Evolutionary conservation across 2,113 vertebrate species (phyloP), one percentile per base, ranked within the genome.

Genomic region (Tinamus guttatus): DNA sequence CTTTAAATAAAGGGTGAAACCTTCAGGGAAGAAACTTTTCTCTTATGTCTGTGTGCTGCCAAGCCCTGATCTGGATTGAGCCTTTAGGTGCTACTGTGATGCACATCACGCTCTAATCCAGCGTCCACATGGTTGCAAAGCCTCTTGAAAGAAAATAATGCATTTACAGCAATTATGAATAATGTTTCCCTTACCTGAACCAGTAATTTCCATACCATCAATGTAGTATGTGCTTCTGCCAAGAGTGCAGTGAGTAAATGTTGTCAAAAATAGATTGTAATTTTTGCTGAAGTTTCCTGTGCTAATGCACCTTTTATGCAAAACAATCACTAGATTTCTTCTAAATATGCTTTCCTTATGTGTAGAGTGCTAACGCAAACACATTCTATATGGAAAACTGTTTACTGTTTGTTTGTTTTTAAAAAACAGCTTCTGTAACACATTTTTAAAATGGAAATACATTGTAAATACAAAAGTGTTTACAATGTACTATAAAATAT

Each of bases 381-480:
- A 56, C 22, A 56, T 60, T 83, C 54, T 38, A 24, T 76, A 54
- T 11, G 47, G 34, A 64, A 90, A 95, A 77, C 30, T 54, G 41
- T 97, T 89, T 94, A 63, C 54, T 74, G 9, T 76, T 90, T 28
- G 32, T 25, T 94, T 94, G 83, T 85, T 56, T 51, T 27, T 27
- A 54, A n/a, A 82, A 93, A 87, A 3, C 43, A 40, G 5, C 13
- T 84, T 81, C 19, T 78, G 9, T 74, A 94, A 77, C 34, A 75
- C 60, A 47, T 76, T 73, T 32, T 81, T 68, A 84, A 91, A 56
- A 96, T 91, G 68, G 63, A 93, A 96, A 83, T 65, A 21, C 88
- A 79, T 78, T 90, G 34, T 68, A 94, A 91, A 95, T 25, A 92
- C 38, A 81, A 52, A 81, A 71, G 25, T 32, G 12, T 90, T 87